Base-by-base conservation (phyloP, 1,140 invertebrate species). In the Leguminivora glycinivorella region DNA sequence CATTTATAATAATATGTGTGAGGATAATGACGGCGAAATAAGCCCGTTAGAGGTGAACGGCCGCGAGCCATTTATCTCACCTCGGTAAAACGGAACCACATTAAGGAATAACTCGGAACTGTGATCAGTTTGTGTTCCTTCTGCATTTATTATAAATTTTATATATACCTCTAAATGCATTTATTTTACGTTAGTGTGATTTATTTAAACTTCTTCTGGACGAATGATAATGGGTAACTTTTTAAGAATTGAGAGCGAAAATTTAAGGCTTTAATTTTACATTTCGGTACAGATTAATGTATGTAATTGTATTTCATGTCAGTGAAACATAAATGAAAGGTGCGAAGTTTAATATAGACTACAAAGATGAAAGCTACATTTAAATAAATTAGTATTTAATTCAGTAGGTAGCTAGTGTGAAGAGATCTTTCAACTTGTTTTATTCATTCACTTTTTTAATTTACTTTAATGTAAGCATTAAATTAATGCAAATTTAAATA, bases 1-100 rank as follows among this genome's bases (percentile, higher is more conserved):
- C 40, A 43, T 43, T 43, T 43, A 43, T 52, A 22, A 19, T 17
- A 22, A 52, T 52, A 10, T 47, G n/a, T 22, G 22, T 22, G 58
- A 63, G 58, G 29, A 29, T 34, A 63, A 63, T 63, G 58, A 29
- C 26, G 26, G 26, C 58, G 26, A 29, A 63, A 63, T 63, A 5
- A 17, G 58, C 14, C 58, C 58, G 58, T 63, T 63, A 63, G 58
- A 63, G 58, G 58, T 63, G 58, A 63, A 63, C 26, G 58, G 26
- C 58, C 58, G 25, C 58, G 26, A 63, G 25, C 29, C 25, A 29
- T 63, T 63, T 63, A 63, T 63, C 58, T 63, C 58, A 63, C 58
- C 58, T 63, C 25, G 58, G 25, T 10, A 29, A 63, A 63, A 63
- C 56, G 12, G 56, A 29, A 17, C 58, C 26, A n/a, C 25, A 24